phyloP scores from a whole-genome alignment of 2,113 vertebrate genomes.

The Muntiacus muntjak region DNA sequence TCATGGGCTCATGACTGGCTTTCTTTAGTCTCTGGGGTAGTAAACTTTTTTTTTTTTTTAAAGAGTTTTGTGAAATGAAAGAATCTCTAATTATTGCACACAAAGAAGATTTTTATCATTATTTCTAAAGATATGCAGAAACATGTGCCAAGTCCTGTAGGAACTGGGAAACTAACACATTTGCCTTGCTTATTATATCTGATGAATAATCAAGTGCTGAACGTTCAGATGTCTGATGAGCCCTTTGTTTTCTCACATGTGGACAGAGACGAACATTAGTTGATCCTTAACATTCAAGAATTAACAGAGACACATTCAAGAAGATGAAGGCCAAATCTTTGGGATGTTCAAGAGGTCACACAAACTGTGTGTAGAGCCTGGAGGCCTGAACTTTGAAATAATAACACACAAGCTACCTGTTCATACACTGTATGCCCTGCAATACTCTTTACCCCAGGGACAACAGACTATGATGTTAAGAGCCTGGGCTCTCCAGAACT shows the following conservation, averaged over 20 bases:
- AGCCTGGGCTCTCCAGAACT: not conserved
- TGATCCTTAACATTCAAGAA: not conserved
- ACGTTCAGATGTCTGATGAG: conserved; percentile 10
- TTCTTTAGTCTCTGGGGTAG: conserved; percentile 12
- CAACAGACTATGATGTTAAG: not conserved
- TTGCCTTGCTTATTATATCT: conserved; percentile 38
- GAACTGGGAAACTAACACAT: conserved; percentile 51
- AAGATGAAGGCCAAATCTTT: conserved; percentile 6
- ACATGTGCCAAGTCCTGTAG: not conserved
- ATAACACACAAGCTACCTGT: not conserved
- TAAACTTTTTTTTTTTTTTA: conserved; percentile 44
- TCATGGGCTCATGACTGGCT: not conserved
- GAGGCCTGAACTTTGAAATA: not conserved
- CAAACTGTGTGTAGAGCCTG: not conserved
- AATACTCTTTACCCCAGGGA: not conserved
- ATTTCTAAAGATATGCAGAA: conserved; percentile 44
- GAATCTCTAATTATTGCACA: conserved; percentile 42
- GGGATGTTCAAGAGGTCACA: not conserved
- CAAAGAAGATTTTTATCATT: conserved; percentile 40
- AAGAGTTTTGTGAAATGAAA: conserved; percentile 33
- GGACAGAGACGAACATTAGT: not conserved
- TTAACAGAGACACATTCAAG: not conserved
- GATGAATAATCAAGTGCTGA: not conserved
- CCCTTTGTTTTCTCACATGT: not conserved
- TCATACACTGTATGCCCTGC: not conserved